Conservation (phyloP, 2,888 invertebrate species). For the Limnephilus rhombicus region DNA sequence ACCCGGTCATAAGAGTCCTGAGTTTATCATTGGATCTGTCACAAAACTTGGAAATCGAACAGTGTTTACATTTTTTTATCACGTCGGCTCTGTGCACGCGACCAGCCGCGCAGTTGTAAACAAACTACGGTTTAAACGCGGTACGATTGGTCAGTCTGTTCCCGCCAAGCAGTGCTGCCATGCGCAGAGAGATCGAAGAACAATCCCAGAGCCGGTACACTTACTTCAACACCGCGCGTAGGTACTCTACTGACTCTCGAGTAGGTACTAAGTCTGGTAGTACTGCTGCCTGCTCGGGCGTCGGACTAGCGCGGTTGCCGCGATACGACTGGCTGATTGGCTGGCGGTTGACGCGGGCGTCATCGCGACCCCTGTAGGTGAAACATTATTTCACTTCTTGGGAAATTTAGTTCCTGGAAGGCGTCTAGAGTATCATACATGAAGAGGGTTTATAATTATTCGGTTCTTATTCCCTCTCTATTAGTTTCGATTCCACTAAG, state of each 20-base stretch:
- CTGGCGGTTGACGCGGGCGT: constrained; percentile 22
- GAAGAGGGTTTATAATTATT: background rate
- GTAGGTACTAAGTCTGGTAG: background rate
- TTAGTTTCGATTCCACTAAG: background rate
- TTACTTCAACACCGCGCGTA: background rate
- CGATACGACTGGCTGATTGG: constrained; percentile 17
- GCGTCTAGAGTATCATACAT: background rate
- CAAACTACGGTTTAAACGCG: constrained; percentile 21
- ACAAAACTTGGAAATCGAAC: constrained; percentile 22
- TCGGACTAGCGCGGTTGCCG: constrained; percentile 44
- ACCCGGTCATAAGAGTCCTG: background rate
- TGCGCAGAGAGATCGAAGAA: constrained; percentile 20
- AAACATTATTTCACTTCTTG: background rate
- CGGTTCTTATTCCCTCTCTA: background rate
- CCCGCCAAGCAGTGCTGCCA: constrained; percentile 48
- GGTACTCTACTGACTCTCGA: background rate
- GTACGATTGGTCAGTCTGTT: constrained; percentile 23
- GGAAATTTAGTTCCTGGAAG: background rate
- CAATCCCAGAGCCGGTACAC: constrained; percentile 5
- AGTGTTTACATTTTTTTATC: constrained; percentile 41
- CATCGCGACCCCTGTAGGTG: constrained; percentile 28
- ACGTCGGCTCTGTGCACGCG: constrained; percentile 28
- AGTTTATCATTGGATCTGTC: background rate
- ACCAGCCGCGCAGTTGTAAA: background rate
- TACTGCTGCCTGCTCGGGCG: background rate